These are phyloP conservation scores for Peromyscus melanophrys DNA, from an alignment of 2,797 vertebrate genomes.

Conservation along the genomic window DNA sequence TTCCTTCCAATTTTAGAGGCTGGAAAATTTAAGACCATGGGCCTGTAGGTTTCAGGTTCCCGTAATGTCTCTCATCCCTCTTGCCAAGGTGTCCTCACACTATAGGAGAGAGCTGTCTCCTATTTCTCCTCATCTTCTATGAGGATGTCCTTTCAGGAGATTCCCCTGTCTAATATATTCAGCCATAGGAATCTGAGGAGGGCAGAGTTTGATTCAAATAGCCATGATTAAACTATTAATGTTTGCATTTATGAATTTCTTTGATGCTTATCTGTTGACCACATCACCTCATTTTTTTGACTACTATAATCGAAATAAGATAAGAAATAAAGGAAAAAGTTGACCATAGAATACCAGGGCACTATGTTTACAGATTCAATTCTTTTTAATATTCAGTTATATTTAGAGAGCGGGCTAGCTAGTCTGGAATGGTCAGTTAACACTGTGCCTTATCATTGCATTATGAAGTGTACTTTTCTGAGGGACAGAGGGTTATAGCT, in stretches of 20 bases:
- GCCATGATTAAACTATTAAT: neutral
- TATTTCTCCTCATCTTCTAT: neutral
- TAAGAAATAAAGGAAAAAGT: neutral
- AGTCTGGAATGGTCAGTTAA: neutral
- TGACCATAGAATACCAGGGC: neutral
- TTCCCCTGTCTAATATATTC: neutral
- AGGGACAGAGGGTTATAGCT: neutral
- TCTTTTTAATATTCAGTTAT: slow-evolving; percentile 3
- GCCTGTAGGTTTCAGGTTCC: neutral
- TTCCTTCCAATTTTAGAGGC: neutral
- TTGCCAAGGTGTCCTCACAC: neutral
- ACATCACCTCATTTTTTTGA: neutral
- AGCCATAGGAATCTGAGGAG: neutral
- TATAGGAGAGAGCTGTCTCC: neutral
- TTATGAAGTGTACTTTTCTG: neutral
- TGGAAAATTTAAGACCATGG: neutral
- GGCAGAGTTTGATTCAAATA: neutral
- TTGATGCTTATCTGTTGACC: neutral
- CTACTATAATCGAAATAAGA: neutral
- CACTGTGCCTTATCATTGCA: no score
- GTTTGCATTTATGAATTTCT: neutral
- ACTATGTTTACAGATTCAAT: neutral
- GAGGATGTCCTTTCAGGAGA: neutral
- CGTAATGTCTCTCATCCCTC: neutral
- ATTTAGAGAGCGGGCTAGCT: neutral